These are phyloP conservation scores for Pseudorectes ferrugineus DNA, from an alignment of 2,113 vertebrate genomes.

Conservation along the genomic window DNA sequence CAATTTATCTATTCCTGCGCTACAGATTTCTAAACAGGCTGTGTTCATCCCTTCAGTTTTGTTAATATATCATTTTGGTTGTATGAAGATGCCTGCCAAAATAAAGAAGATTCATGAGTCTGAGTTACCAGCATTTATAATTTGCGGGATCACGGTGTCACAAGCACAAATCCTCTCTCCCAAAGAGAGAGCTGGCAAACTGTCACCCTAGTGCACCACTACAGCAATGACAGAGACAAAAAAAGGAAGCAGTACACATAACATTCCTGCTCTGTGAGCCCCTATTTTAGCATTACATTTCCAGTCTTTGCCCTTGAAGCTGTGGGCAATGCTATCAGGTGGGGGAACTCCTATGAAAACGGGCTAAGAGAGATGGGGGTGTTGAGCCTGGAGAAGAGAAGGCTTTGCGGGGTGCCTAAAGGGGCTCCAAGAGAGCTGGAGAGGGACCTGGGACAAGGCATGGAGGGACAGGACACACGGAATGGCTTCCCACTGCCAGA, in stretches of 20 bases:
- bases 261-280: neutral
- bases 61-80: neutral
- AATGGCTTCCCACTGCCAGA: neutral
- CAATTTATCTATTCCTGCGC: neutral
- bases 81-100: neutral
- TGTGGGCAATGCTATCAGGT: no score
- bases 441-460: neutral
- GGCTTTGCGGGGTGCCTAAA: neutral
- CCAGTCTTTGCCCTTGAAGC: neutral
- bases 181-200: neutral
- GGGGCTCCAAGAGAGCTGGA: neutral
- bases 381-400: neutral
- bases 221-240: neutral
- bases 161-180: neutral
- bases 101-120: neutral
- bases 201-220: neutral
- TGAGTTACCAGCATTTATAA: neutral
- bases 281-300: neutral
- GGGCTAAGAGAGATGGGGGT: neutral
- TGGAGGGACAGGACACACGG: neutral
- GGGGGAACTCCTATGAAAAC: neutral
- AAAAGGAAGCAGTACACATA: fast-evolving
- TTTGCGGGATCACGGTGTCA: neutral
- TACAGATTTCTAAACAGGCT: neutral
- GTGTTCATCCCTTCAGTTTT: neutral